Base-by-base conservation (phyloP, 2,797 vertebrate genomes). In the Poeciliopsis turneri region DNA sequence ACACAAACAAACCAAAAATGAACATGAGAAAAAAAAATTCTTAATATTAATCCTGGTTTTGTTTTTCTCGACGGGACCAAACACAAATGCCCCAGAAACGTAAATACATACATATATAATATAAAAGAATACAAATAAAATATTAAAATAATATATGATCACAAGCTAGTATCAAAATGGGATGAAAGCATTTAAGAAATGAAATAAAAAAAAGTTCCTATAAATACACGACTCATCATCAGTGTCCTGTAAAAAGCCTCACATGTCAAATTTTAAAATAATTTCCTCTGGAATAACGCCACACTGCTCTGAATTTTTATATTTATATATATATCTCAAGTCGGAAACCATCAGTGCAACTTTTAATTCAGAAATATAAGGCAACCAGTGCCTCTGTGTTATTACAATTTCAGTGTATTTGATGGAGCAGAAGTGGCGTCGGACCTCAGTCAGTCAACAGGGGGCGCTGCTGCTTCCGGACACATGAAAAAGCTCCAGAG, bases 111-210 rank as follows among this genome's bases (percentile, higher is more conserved):
- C 81, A 90, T 82, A 89, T 41, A 72, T n/a, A 89, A 89, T 51
- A 76, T 55, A 79, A 90, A 83, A 82, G 78, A 86, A 47, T 77
- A 86, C 61, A 45, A 87, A 83, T 85, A 85, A 86, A 86, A 88
- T 78, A 82, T 81, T 78, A 86, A 84, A 91, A 90, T 41, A 82
- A 82, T 82, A 89, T 66, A 88, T 39, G 28, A 92, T 92, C 86
- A 90, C 66, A 84, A 88, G 89, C 86, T 83, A 80, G 86, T 94
- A 95, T 94, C 87, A 95, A 95, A 95, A 94, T 82, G n/a, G 57
- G 76, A 86, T 83, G 85, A 88, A 88, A 4, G 80, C 71, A 69
- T 84, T 70, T 45, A 69, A 45, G 25, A 80, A 85, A 75, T 87
- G 89, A 83, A 95, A 95, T 93, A 78, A 79, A 93, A 94, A 93